A percentile compares a stretch with the other conserved stretches of the same genome.
Evolutionary conservation across 2,888 invertebrate species (phyloP).

Genomic region (Trichogramma dendrolimi): DNA sequence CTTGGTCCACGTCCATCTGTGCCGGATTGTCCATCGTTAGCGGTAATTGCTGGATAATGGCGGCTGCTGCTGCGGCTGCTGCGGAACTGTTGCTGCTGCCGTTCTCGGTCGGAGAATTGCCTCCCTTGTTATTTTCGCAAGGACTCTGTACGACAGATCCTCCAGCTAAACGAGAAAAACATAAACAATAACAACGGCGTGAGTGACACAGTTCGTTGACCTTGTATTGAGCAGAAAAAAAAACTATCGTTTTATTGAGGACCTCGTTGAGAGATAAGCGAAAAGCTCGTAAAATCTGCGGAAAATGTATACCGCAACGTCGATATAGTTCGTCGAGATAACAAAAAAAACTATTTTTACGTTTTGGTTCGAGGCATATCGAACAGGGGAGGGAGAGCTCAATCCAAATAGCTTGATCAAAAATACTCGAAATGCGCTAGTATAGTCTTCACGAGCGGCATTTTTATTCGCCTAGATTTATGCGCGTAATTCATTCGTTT

Average conservation of each 20-base stretch:
- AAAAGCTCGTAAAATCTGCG: neutral
- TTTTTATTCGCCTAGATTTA: too few relatives aligned
- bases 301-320: neutral
- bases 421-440: too few relatives aligned
- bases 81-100: slow-evolving; percentile 44
- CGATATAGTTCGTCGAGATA: too few relatives aligned
- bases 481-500: too few relatives aligned
- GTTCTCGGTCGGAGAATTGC: slow-evolving; percentile 44
- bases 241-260: neutral
- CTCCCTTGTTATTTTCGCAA: slow-evolving; percentile 43
- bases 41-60: too few relatives aligned
- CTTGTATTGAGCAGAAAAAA: neutral
- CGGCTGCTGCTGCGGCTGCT: neutral
- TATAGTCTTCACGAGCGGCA: too few relatives aligned
- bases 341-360: neutral
- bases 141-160: slow-evolving; percentile 46
- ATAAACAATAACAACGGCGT: neutral
- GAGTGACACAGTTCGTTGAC: neutral
- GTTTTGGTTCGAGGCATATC: too few relatives aligned
- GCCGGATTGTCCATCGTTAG: slow-evolving; percentile 23
- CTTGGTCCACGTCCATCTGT: slow-evolving; percentile 34
- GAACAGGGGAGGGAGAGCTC: too few relatives aligned
- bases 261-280: neutral
- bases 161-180: slow-evolving; percentile 39
- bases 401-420: too few relatives aligned